Evolutionary conservation across 2,888 invertebrate species (phyloP).

Genomic region (Nomada ruficornis): DNA sequence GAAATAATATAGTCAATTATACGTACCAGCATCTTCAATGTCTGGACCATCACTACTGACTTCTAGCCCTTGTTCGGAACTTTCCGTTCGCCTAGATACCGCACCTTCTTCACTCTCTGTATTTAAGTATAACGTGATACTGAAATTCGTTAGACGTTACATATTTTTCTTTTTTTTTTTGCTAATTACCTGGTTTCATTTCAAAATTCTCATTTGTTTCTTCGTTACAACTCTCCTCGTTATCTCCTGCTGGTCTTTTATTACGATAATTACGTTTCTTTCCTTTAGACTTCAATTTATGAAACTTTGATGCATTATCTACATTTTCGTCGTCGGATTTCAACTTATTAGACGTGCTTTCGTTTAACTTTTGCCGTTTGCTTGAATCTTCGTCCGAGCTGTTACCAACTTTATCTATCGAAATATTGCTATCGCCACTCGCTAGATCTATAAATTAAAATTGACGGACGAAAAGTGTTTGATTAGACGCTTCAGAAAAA

Average conservation of each 20-base stretch:
- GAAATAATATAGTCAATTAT: conserved; percentile 5
- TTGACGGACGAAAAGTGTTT: conserved; percentile 1
- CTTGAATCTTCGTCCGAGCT: conserved; percentile 71
- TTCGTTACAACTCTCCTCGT: conserved; percentile 60
- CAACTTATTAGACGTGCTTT: conserved; percentile 24
- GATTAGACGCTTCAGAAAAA: neutral
- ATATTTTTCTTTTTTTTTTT: neutral
- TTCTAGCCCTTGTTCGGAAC: conserved; percentile 44
- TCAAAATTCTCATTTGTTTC: conserved; percentile 30
- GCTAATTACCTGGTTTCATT: conserved; percentile 46
- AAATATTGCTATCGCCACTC: conserved; percentile 61
- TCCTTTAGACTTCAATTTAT: conserved; percentile 72
- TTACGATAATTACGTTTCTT: conserved; percentile 77
- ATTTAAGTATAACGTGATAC: conserved; percentile 4
- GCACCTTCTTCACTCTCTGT: conserved; percentile 21
- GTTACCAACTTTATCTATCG: conserved; percentile 68
- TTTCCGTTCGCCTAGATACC: conserved; percentile 7
- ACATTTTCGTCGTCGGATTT: conserved; percentile 22
- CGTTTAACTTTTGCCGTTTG: conserved; percentile 73
- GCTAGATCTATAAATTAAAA: conserved; percentile 30
- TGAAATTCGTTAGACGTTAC: conserved; percentile 10
- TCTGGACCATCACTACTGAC: conserved; percentile 50
- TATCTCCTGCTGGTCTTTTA: conserved; percentile 64
- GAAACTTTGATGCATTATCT: conserved; percentile 62
- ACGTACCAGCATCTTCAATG: conserved; percentile 45